Conservation (phyloP, 2,113 vertebrate genomes). For the Peromyscus maniculatus region DNA sequence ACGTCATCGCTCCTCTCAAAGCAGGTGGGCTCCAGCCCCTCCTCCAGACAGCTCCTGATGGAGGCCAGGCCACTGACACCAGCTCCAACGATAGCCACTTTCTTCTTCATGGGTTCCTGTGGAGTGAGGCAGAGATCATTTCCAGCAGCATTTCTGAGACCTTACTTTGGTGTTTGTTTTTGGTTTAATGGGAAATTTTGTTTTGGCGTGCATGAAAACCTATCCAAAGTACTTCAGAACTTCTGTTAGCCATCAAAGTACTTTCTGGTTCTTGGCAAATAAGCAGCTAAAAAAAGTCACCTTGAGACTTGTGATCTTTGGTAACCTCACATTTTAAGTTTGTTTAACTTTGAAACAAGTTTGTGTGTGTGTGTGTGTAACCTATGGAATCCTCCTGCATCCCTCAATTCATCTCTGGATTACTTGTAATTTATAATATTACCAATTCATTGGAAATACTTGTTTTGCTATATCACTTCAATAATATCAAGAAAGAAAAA, state of each 20-base stretch:
- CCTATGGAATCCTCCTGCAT: background rate
- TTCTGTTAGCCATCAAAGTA: background rate
- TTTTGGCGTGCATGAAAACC: background rate
- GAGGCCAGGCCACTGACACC: conserved; percentile 89
- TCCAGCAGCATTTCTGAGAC: background rate
- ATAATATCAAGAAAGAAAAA: background rate
- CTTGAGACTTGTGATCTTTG: background rate
- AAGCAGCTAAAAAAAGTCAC: background rate
- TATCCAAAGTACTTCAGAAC: background rate
- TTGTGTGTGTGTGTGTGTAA: background rate
- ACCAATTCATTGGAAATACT: background rate
- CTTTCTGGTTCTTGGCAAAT: background rate
- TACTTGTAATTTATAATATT: background rate
- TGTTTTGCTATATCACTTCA: background rate
- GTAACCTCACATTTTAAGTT: background rate
- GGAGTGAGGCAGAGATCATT: background rate
- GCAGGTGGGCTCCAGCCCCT: conserved; percentile 90
- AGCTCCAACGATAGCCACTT: conserved; percentile 89
- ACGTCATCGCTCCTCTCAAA: conserved; percentile 89
- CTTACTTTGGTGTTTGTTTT: background rate
- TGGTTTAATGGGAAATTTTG: background rate
- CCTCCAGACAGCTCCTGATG: conserved; percentile 89
- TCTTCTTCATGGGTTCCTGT: conserved; percentile 72
- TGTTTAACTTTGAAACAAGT: background rate
- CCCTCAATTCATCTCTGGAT: background rate